Evolutionary conservation across 2,113 vertebrate genomes (phyloP).

Genomic region (Echinops telfairi): DNA sequence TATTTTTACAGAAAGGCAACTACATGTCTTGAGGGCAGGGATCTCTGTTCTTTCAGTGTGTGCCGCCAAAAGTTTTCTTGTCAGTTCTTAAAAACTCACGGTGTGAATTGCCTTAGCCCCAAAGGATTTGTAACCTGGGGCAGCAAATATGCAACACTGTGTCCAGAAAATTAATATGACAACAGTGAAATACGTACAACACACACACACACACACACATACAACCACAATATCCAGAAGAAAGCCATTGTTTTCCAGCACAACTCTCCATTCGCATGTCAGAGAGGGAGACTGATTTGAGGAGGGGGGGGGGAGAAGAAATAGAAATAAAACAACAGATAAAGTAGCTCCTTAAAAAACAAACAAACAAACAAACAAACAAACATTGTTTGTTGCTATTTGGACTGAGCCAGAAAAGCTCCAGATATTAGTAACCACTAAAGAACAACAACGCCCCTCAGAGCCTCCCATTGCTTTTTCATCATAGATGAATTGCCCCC

Average conservation of each 20-base stretch:
- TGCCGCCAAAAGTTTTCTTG: background rate
- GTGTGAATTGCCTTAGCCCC: background rate
- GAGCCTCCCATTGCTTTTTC: constrained; percentile 81
- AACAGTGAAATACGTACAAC: constrained; percentile 11
- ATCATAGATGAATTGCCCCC: constrained; percentile 79
- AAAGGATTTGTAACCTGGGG: constrained; percentile 8
- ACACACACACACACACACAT: background rate
- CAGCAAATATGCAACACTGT: background rate
- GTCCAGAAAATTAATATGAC: background rate
- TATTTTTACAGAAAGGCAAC: background rate
- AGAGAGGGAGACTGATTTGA: background rate
- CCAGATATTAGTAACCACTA: constrained; percentile 82
- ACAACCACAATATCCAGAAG: background rate
- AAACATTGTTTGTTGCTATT: constrained; percentile 78
- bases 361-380: background rate
- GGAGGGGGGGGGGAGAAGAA: background rate
- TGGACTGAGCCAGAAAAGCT: constrained; percentile 80
- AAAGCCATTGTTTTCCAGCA: constrained; percentile 48
- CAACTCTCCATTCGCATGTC: background rate
- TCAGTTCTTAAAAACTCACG: constrained; percentile 2
- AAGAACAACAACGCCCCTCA: constrained; percentile 24
- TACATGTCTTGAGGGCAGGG: background rate
- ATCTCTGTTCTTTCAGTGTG: background rate
- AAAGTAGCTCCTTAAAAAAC: constrained; percentile 74
- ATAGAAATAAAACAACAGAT: constrained; percentile 63